Evolutionary conservation across 2,888 invertebrate genomes (phyloP), one percentile per base, ranked within the genome.

Genomic region (Litoditis marina): DNA sequence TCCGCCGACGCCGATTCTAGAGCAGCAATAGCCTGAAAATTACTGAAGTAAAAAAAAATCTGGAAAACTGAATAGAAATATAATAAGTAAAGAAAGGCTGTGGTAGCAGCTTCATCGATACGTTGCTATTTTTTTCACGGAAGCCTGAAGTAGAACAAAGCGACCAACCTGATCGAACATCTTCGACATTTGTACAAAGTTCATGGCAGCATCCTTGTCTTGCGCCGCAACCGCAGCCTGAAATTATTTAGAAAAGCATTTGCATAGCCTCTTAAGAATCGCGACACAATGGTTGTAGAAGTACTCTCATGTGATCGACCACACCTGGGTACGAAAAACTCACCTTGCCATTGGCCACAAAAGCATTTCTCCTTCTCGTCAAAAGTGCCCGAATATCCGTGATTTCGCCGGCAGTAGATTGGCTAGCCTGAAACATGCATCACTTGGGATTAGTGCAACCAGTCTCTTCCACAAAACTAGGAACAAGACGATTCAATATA

Each of bases 161-260:
- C n/a, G n/a, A 47, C n/a, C 2, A 36, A 73, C 76, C 67, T 77
- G 73, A 60, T 77, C 76, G 47, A 78, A 78, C 60, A 69, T 62
- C 58, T 77, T 74, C 8, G 75, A 71, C 53, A 68, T 70, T 32
- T 63, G 61, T 0, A 75, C 72, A 27, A 53, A 76, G 32, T 73
- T 71, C 57, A 63, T 66, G 6, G 76, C 77, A 8, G 77, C 57
- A 22, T 59, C 71, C 44, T 74, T 74, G 55, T 76, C 74, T 8
- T 63, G 56, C 11, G 65, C 73, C 2, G 66, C 73, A 25, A 76
- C 66, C 0, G 76, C 76, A 2, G 69, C 73, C 65, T 67, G 42
- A 30, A 50, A 4, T 19, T 6, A 47, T n/a, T 46, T 55, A n/a
- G 8, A 49, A 47, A 46, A 22, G n/a, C n/a, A n/a, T n/a, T n/a